Evolutionary conservation across 2,113 vertebrate genomes (phyloP), one percentile per base, ranked within the genome.

Genomic region (Silurus asotus): DNA sequence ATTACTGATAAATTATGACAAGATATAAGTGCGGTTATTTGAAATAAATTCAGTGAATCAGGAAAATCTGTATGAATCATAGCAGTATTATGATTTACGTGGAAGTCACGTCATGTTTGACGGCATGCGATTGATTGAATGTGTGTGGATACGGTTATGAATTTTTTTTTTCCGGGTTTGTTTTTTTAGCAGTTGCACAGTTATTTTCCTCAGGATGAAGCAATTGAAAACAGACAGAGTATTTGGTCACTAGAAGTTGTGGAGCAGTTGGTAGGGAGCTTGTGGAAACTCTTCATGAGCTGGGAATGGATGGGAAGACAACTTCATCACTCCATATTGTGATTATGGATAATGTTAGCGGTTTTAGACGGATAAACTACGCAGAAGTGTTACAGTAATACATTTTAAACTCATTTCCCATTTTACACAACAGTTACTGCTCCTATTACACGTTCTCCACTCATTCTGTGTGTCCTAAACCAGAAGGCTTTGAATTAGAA

Each of bases 41-140:
- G 11, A 10, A 37, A 53, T 11, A 51, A 19, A 37, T 77, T 13
- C 19, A n/a, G 20, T n/a, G 11, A 65, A 78, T 77, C 78, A 45
- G 62, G 61, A 78, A 86, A 61, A 37, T 6, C 62, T 78, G 53
- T 70, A 23, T 14, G 64, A 23, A 55, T 83, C 25, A 72, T 0
- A 9, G 59, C 70, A 86, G 74, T 86, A 80, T 75, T 88, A 85
- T 75, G n/a, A 85, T 85, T 28, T 76, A 11, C 2, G 45, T 64
- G 72, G 59, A 28, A 45, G 25, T 62, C 37, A 70, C 9, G 23
- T 53, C 5, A 10, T 84, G 37, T 62, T 76, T 37, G 37, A 37
- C 23, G 28, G 69, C 15, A 14, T 10, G 37, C 0, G 10, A 28
- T 9, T 19, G 81, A 23, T 72, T 83, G n/a, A 10, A 20, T 37